Evolutionary conservation across 2,888 invertebrate genomes (phyloP), one percentile per base, ranked within the genome.

Genomic region (Mesorhabditis belari): DNA sequence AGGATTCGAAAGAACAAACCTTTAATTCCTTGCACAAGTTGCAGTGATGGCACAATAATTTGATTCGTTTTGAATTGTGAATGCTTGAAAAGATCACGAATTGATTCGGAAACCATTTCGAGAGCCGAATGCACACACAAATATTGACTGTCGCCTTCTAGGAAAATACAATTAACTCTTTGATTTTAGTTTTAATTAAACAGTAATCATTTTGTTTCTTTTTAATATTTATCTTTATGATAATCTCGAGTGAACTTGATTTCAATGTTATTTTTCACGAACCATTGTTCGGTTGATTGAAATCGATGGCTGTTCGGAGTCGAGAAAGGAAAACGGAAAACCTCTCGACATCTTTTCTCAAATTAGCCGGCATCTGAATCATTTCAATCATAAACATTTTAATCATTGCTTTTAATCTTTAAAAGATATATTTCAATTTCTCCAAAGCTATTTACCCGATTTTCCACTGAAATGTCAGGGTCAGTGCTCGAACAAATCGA

Each of bases 331-430:
- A 74, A 24, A 76, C 69, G 4, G 76, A 76, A 61, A 78, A 78
- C 19, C 69, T 62, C 60, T 78, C 78, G 28, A 78, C 74, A 62
- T 77, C 76, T 9, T 65, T 60, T 21, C 77, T 69, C 54, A 78
- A 64, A n/a, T 70, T 65, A 44, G 73, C 63, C 25, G 74, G 68
- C 49, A 77, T 69, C 71, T 76, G 56, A 65, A 75, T 53, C 25
- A 82, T 92, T 92, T 0, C 91, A 94, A 98, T 61, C 88, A 58
- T 21, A 19, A 57, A 35, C 44, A 19, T 58, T 28, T 27, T 24
- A 17, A 26, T 49, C 19, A n/a, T n/a, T n/a, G n/a, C n/a, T n/a
- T n/a, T n/a, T n/a, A n/a, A n/a, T n/a, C n/a, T n/a, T n/a, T n/a
- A n/a, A n/a, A n/a, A n/a, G n/a, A n/a, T n/a, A n/a, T n/a, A n/a